phyloP scores from a whole-genome alignment of 1,140 invertebrate genomes.

The Macrosteles quadrilineatus region DNA sequence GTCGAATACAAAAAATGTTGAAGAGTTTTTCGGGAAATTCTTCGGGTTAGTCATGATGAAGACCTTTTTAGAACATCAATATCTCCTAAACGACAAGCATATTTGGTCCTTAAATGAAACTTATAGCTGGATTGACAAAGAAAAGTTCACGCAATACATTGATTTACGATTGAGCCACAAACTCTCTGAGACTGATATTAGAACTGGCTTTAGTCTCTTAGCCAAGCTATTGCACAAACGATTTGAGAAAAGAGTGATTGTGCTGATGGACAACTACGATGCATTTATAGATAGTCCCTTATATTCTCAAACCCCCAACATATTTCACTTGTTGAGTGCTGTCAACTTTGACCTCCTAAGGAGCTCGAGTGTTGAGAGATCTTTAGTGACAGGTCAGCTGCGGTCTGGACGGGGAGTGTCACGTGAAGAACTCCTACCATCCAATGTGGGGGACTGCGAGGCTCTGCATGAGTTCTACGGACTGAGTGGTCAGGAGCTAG shows the following conservation, averaged over 20 bases:
- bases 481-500: not conserved
- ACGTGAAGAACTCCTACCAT: not conserved
- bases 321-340: not conserved
- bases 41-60: not conserved
- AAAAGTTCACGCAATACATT: not conserved
- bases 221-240: not conserved
- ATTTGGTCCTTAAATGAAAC: not conserved
- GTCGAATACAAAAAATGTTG: not conserved
- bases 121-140: not conserved
- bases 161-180: not conserved
- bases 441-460: not conserved
- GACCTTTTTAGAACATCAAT: not conserved
- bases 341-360: not conserved
- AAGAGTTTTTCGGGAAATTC: not conserved
- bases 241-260: not conserved
- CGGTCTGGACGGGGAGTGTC: not conserved
- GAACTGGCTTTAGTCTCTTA: not conserved
- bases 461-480: not conserved
- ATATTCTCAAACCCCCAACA: not conserved
- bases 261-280: slow-evolving; percentile 9
- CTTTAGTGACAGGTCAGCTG: not conserved
- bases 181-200: not conserved
- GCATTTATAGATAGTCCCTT: not conserved
- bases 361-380: not conserved
- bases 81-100: not conserved